phyloP scores from a whole-genome alignment of 2,113 vertebrate genomes.

The Sitta europaea region DNA sequence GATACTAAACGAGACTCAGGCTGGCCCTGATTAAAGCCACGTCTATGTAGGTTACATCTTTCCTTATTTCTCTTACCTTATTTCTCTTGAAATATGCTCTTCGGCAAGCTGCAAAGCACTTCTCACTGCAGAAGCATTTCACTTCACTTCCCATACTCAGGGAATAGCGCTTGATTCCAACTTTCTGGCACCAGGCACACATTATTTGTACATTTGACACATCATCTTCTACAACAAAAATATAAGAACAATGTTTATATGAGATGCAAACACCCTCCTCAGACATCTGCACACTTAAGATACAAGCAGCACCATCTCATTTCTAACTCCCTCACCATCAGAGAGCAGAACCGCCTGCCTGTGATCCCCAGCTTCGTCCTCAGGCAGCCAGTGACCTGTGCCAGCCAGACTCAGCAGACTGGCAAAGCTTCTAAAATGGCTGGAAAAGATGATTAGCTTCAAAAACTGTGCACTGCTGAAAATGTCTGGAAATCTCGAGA shows the following conservation, averaged over 20 bases:
- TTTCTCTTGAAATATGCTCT: slow-evolving; percentile 99
- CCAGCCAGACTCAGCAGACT: not conserved
- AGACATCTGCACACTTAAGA: slow-evolving; percentile 53
- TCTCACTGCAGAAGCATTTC: slow-evolving; percentile 99
- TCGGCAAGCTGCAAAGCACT: slow-evolving; percentile 98
- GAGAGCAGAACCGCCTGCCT: not conserved
- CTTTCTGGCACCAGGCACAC: slow-evolving; percentile 99
- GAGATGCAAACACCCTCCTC: slow-evolving; percentile 71
- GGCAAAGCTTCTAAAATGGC: slow-evolving; percentile 24
- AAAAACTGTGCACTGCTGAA: slow-evolving; percentile 34
- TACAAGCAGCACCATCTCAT: not conserved
- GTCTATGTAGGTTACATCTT: slow-evolving; percentile 29
- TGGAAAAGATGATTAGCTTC: slow-evolving; percentile 15
- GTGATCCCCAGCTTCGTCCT: not conserved
- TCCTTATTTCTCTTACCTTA: slow-evolving; percentile 86
- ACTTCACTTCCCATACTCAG: slow-evolving; percentile 99
- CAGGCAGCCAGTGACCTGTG: not conserved
- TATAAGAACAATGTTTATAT: slow-evolving; percentile 78
- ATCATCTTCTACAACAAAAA: slow-evolving; percentile 90
- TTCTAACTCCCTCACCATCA: not conserved
- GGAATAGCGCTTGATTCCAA: slow-evolving; percentile 97
- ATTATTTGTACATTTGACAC: slow-evolving; percentile 97
- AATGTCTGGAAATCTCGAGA: not conserved
- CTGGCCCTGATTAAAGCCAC: not conserved
- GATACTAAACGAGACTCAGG: slow-evolving; percentile 23